Conservation (phyloP, 1,140 invertebrate genomes). For the Drosophila arizonae region DNA sequence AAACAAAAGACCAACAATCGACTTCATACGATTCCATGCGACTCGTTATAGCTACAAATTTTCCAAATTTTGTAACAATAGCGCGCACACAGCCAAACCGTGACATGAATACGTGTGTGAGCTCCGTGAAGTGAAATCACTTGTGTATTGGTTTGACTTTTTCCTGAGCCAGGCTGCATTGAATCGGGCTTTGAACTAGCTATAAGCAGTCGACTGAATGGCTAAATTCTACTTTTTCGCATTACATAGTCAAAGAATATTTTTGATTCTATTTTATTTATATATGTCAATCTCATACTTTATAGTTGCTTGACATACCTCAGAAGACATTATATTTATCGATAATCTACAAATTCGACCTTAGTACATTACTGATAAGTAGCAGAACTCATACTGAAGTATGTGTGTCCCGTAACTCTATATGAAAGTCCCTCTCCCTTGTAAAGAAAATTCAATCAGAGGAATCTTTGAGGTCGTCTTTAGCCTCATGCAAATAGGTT, state of each 20-base stretch:
- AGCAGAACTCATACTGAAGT: no score
- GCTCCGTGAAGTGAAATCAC: constrained; percentile 27
- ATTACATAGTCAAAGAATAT: no score
- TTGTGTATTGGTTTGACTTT: constrained; percentile 41
- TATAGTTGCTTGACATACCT: background rate
- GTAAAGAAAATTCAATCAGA: background rate
- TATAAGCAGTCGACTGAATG: background rate
- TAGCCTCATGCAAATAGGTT: constrained; percentile 7
- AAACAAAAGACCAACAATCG: constrained; percentile 64
- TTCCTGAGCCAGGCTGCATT: constrained; percentile 7
- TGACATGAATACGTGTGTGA: background rate
- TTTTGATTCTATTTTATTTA: no score
- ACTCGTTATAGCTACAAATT: constrained; percentile 66
- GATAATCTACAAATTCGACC: no score
- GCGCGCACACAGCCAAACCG: constrained; percentile 22
- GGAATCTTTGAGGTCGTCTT: background rate
- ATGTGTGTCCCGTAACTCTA: no score
- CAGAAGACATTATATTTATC: no score
- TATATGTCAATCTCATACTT: no score
- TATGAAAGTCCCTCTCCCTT: no score
- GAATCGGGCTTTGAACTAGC: background rate
- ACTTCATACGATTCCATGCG: constrained; percentile 55
- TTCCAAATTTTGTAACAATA: constrained; percentile 72
- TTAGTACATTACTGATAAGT: no score
- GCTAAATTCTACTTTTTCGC: background rate